Evolutionary conservation across 1,140 invertebrate species (phyloP).

Genomic region (Planococcus citri): DNA sequence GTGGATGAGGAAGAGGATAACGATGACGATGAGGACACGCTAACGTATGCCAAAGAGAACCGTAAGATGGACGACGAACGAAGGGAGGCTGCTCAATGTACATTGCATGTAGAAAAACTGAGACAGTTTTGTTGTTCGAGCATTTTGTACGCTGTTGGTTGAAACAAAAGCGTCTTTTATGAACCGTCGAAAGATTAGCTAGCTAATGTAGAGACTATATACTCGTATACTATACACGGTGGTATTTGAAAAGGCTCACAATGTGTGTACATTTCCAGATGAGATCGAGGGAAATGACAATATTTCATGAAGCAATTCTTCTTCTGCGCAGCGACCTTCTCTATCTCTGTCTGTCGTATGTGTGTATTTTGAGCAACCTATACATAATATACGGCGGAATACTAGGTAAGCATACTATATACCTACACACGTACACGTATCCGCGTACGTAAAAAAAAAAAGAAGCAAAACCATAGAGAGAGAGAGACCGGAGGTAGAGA

Average conservation of each 20-base stretch:
- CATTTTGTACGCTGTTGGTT: neutral
- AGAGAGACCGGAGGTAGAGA: neutral
- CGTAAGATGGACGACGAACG: no score
- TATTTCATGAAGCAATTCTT: neutral
- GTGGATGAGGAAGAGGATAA: no score
- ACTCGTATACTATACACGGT: no score
- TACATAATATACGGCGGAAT: no score
- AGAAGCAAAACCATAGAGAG: no score
- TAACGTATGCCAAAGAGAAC: no score
- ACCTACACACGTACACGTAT: no score
- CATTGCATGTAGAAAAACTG: neutral
- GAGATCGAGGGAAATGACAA: slow-evolving; percentile 19
- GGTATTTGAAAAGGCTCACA: neutral
- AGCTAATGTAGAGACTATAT: neutral
- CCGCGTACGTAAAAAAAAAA: no score
- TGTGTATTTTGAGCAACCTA: neutral
- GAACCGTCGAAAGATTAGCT: slow-evolving; percentile 12
- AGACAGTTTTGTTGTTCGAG: slow-evolving; percentile 2
- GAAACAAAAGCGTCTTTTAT: slow-evolving; percentile 10
- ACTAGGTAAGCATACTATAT: neutral
- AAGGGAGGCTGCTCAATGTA: no score
- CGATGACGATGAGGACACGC: no score
- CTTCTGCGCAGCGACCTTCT: neutral
- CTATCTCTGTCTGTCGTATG: neutral
- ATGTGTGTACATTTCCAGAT: slow-evolving; percentile 10